phyloP scores from a whole-genome alignment of 2,113 vertebrate species.

The Sterna hirundo region DNA sequence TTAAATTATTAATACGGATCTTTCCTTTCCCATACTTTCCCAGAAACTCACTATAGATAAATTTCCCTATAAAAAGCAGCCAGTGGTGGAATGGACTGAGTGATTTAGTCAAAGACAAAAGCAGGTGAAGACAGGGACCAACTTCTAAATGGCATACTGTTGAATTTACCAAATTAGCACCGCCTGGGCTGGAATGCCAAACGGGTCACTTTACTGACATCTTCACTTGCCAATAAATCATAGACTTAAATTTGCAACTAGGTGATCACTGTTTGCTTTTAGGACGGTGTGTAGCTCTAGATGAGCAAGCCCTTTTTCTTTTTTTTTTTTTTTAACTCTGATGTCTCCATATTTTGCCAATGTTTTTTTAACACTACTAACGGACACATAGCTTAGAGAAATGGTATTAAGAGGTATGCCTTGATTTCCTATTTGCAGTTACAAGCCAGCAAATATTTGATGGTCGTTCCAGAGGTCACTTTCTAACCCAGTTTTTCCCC shows the following conservation, averaged over 20 bases:
- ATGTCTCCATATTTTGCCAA: accelerated
- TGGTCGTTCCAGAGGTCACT: neutral
- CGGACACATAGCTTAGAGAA: neutral
- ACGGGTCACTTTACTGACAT: neutral
- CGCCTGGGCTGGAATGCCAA: neutral
- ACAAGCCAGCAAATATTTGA: neutral
- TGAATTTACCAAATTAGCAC: neutral
- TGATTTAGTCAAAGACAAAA: neutral
- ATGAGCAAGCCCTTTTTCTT: neutral
- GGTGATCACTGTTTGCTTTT: neutral
- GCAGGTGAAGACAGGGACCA: neutral
- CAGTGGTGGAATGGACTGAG: neutral
- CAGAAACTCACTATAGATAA: neutral
- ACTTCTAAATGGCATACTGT: neutral
- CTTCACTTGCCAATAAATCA: neutral
- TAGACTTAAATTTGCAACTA: neutral
- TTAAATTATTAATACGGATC: neutral
- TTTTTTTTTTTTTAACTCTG: neutral
- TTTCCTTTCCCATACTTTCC: neutral
- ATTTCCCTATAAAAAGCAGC: neutral
- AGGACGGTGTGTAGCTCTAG: neutral
- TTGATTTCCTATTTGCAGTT: neutral
- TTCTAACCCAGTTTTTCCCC: neutral
- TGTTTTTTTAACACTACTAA: neutral
- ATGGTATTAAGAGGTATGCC: neutral